Evolutionary conservation across 2,113 vertebrate genomes (phyloP).

Genomic region (Podarcis muralis): DNA sequence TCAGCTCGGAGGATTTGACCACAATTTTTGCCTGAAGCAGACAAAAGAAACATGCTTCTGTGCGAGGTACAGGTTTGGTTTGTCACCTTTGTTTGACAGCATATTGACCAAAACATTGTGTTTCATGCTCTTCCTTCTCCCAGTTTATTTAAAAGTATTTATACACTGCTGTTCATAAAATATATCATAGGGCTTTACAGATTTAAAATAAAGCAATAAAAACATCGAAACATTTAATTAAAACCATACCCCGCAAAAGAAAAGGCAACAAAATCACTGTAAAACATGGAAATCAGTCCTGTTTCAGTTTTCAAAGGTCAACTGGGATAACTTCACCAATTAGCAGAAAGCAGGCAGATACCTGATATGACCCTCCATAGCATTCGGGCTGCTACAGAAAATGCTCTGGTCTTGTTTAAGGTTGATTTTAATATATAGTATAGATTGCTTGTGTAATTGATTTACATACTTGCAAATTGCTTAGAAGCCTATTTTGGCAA

Average conservation of each 20-base stretch:
- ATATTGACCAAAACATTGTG: background rate
- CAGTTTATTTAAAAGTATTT: background rate
- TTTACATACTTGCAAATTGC: too few species aligned
- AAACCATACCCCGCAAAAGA: background rate
- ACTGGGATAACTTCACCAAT: background rate
- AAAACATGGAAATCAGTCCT: background rate
- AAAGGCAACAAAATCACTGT: background rate
- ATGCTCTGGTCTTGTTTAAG: background rate
- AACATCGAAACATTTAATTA: background rate
- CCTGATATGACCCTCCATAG: background rate
- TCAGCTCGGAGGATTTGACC: conserved; percentile 86
- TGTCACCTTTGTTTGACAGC: background rate
- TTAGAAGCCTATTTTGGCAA: too few species aligned
- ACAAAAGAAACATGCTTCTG: conserved; percentile 66
- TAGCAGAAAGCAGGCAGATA: background rate
- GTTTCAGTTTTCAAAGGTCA: background rate
- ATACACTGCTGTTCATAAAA: background rate
- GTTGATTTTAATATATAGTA: background rate
- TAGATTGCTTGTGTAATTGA: too few species aligned
- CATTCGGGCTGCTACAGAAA: background rate
- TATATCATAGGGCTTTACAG: background rate
- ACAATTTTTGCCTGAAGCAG: conserved; percentile 90
- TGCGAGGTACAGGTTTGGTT: conserved; percentile 79
- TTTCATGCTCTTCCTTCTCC: background rate
- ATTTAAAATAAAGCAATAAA: background rate